Percentiles rank a stretch among this genome's conserved stretches.
Evolutionary conservation across 2,888 invertebrate genomes (phyloP).

Genomic region (Julus scandinavius): DNA sequence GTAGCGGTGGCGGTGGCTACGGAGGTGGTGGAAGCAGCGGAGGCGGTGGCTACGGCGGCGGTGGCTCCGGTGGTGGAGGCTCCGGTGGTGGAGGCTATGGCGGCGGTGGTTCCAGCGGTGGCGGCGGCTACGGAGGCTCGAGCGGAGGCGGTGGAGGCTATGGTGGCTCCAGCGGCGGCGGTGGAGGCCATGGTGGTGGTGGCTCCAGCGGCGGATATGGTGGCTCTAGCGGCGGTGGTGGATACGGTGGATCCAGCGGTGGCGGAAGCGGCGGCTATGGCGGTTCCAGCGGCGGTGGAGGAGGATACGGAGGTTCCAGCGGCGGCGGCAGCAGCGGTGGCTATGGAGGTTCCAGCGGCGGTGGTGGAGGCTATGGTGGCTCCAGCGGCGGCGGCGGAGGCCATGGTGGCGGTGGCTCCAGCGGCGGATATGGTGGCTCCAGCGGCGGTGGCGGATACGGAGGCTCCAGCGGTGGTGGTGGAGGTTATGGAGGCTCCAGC

Average conservation of each 20-base stretch:
- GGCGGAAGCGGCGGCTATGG: conserved; percentile 40
- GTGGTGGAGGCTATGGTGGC: too few species aligned
- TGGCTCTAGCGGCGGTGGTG: neutral
- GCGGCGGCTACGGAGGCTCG: neutral
- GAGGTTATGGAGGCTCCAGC: too few species aligned
- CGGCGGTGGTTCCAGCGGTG: too few species aligned
- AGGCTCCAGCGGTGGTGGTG: conserved; percentile 50
- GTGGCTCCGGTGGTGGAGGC: too few species aligned
- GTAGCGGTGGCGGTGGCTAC: neutral
- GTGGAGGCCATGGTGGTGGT: neutral
- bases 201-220: neutral
- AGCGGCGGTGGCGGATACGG: too few species aligned
- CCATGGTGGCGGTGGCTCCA: too few species aligned
- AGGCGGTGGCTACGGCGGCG: too few species aligned
- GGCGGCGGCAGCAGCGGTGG: too few species aligned
- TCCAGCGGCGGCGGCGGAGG: too few species aligned
- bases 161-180: neutral
- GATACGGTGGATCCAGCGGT: conserved; percentile 40
- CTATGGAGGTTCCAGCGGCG: too few species aligned
- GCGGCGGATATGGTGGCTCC: too few species aligned
- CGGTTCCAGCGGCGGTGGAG: conserved; percentile 40
- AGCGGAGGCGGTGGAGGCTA: neutral
- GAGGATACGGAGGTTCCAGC: neutral
- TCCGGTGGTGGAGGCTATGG: too few species aligned
- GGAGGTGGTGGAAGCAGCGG: neutral